Percentiles rank a stretch among this genome's conserved stretches.
Evolutionary conservation across 2,113 vertebrate genomes (phyloP).

Genomic region (Oostethus manadensis): DNA sequence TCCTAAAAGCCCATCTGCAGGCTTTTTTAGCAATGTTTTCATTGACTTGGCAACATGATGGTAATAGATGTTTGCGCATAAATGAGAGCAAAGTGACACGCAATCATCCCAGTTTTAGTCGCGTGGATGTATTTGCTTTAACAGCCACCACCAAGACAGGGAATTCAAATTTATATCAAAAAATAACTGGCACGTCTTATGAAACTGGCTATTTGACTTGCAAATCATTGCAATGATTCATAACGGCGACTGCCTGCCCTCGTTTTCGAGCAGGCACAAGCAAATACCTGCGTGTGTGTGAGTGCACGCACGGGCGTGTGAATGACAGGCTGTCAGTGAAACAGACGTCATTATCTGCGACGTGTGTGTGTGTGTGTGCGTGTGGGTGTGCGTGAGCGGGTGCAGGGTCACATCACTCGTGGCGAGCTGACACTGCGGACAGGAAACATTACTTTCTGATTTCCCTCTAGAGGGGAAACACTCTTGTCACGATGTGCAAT

Average conservation of each 20-base stretch:
- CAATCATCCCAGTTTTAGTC: slow-evolving; percentile 56
- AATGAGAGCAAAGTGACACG: slow-evolving; percentile 57
- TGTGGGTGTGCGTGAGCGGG: no score
- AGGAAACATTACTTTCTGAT: slow-evolving; percentile 65
- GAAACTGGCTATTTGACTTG: slow-evolving; percentile 63
- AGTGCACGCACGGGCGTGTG: slow-evolving; percentile 30
- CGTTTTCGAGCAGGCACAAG: slow-evolving; percentile 22
- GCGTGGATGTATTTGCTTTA: slow-evolving; percentile 56
- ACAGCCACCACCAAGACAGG: slow-evolving; percentile 51
- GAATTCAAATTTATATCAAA: slow-evolving; percentile 54
- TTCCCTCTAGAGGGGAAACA: slow-evolving; percentile 54
- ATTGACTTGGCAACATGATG: slow-evolving; percentile 43
- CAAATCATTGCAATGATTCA: slow-evolving; percentile 62
- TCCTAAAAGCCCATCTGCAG: slow-evolving; percentile 50
- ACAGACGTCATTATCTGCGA: slow-evolving; percentile 63
- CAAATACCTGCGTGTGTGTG: slow-evolving; percentile 5
- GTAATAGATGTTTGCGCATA: slow-evolving; percentile 55
- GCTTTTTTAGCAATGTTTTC: slow-evolving; percentile 30
- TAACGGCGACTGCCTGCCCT: slow-evolving; percentile 34
- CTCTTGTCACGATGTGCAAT: slow-evolving; percentile 44
- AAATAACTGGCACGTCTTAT: slow-evolving; percentile 57
- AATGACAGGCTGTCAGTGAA: slow-evolving; percentile 62
- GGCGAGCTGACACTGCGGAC: slow-evolving; percentile 44
- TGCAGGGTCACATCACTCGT: slow-evolving; percentile 43
- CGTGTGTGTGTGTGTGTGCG: slow-evolving; percentile 42